Percentiles rank a stretch among this genome's conserved stretches.
Conservation (phyloP, 2,888 invertebrate genomes). For the Idaea biselata region DNA sequence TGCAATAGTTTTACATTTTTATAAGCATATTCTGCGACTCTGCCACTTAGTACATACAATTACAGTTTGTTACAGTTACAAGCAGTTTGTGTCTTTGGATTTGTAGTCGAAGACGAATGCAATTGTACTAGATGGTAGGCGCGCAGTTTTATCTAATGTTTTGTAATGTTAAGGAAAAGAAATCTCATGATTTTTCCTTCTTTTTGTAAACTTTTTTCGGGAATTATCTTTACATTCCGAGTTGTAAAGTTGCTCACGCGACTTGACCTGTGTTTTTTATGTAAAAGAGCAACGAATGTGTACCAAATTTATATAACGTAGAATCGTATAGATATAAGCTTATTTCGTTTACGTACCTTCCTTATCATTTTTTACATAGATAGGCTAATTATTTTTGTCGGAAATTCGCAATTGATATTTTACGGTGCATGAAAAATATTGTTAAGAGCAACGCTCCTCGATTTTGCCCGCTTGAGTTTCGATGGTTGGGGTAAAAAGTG, state of each 20-base stretch:
- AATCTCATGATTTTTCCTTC: slow-evolving; percentile 31
- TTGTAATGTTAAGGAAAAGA: slow-evolving; percentile 41
- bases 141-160: slow-evolving; percentile 23
- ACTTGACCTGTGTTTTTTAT: slow-evolving; percentile 43
- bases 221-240: slow-evolving; percentile 65
- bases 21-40: background rate
- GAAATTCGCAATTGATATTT: slow-evolving; percentile 23
- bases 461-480: background rate
- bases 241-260: slow-evolving; percentile 60
- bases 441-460: background rate
- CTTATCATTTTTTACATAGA: slow-evolving; percentile 39
- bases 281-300: slow-evolving; percentile 76
- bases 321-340: slow-evolving; percentile 73
- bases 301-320: slow-evolving; percentile 75
- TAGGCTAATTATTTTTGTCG: slow-evolving; percentile 25
- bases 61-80: too few relatives aligned
- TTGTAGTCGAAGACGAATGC: slow-evolving; percentile 2
- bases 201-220: slow-evolving; percentile 34
- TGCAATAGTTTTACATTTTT: slow-evolving; percentile 10
- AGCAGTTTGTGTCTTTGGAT: slow-evolving; percentile 31
- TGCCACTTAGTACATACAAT: background rate
- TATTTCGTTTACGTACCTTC: slow-evolving; percentile 50
- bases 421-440: slow-evolving; percentile 19
- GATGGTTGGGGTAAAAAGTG: background rate
- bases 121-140: background rate